Conservation (phyloP, 2,113 vertebrate species). For the Phaetusa simplex region DNA sequence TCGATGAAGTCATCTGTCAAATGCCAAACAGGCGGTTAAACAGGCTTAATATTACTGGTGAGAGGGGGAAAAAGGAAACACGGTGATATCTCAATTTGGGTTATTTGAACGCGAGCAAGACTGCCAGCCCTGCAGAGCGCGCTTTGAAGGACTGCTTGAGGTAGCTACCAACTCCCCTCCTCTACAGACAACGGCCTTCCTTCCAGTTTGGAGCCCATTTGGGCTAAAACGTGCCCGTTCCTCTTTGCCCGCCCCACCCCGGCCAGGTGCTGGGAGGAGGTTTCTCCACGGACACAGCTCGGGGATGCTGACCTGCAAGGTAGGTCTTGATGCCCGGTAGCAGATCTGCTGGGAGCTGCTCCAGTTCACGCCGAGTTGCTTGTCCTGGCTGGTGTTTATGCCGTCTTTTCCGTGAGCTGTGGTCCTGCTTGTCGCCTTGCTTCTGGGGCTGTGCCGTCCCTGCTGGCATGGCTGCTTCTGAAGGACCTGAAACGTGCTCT, state of each 20-base stretch:
- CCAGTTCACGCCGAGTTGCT: rapidly evolving
- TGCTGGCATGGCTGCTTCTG: neutral
- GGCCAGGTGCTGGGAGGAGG: neutral
- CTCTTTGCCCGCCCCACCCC: neutral
- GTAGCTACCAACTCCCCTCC: neutral
- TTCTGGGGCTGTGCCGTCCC: neutral
- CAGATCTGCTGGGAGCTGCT: neutral
- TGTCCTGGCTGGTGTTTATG: rapidly evolving
- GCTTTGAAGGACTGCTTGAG: neutral
- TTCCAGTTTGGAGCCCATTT: neutral
- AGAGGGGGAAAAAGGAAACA: neutral
- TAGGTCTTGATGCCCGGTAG: rapidly evolving
- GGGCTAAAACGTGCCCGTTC: neutral
- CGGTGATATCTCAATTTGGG: neutral
- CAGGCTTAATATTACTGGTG: neutral
- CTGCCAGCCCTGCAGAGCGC: neutral
- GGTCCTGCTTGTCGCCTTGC: rapidly evolving
- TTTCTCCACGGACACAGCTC: neutral
- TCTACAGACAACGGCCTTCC: neutral
- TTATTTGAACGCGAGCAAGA: neutral
- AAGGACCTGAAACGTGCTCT: neutral
- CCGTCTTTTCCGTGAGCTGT: rapidly evolving
- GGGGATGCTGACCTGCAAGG: neutral
- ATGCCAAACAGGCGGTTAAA: neutral
- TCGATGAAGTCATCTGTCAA: neutral